Conservation (phyloP, 2,113 vertebrate genomes). For the Gopherus flavomarginatus region DNA sequence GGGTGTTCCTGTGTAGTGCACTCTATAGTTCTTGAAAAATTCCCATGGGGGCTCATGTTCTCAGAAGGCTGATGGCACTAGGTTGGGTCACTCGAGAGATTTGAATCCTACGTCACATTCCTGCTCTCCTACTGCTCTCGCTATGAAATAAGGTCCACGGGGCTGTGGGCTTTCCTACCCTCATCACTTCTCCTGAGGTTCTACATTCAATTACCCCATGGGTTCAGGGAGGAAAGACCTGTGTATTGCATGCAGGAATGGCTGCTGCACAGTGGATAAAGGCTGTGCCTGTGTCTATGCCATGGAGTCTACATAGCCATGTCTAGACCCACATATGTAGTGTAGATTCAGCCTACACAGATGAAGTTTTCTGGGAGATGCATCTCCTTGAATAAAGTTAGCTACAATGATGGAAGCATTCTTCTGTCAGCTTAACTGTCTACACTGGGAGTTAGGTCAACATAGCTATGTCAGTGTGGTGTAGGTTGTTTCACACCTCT, state of each 20-base stretch:
- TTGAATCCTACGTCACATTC: accelerated
- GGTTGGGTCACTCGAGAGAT: accelerated
- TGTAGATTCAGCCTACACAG: too few species aligned
- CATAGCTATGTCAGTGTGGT: background rate
- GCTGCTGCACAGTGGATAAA: background rate
- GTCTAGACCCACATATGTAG: too few species aligned
- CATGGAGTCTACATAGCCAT: too few species aligned
- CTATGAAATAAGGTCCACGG: background rate
- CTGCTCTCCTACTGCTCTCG: background rate
- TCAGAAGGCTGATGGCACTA: accelerated
- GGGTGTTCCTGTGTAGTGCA: background rate
- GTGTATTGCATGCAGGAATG: accelerated
- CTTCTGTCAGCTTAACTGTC: background rate
- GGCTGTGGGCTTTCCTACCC: background rate
- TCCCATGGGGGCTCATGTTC: accelerated
- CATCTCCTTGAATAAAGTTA: background rate
- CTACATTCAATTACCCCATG: accelerated
- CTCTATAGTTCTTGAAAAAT: background rate
- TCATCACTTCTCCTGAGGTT: accelerated
- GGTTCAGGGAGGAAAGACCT: background rate
- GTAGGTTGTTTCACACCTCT: background rate
- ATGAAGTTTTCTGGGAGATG: background rate
- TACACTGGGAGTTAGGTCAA: background rate
- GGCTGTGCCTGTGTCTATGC: too few species aligned
- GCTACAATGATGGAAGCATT: background rate